phyloP scores from a whole-genome alignment of 2,888 invertebrate species.

The Nebria salina region DNA sequence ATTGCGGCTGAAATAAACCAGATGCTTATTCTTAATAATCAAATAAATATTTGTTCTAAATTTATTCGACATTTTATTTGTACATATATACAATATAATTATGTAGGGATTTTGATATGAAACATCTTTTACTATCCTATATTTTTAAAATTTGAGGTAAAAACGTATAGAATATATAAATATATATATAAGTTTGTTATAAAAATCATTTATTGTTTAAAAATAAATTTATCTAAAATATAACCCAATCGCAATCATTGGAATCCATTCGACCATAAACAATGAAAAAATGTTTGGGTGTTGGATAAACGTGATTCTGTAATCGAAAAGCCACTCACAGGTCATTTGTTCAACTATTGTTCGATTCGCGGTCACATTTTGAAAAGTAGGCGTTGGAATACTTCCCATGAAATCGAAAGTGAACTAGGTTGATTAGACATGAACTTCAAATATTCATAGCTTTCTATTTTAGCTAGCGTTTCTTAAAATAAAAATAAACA shows the following conservation, averaged over 20 bases:
- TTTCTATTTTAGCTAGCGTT: neutral
- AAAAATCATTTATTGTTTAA: neutral
- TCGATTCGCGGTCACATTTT: conserved; percentile 13
- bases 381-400: conserved; percentile 1
- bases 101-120: neutral
- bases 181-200: no score
- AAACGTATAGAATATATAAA: no score
- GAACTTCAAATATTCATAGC: neutral
- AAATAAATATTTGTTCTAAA: neutral
- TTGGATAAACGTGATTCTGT: neutral
- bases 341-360: conserved; percentile 17
- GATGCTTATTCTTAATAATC: neutral
- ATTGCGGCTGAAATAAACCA: neutral
- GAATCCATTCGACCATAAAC: neutral
- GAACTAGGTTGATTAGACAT: neutral
- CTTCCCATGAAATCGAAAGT: neutral
- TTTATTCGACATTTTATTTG: neutral
- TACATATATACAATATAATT: neutral
- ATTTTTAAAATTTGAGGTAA: no score
- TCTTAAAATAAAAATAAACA: neutral
- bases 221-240: neutral
- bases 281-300: neutral
- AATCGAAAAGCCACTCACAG: neutral
- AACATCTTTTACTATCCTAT: neutral
- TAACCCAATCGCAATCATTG: neutral